phyloP scores from a whole-genome alignment of 1,140 invertebrate species.

The Drosophila lowei region DNA sequence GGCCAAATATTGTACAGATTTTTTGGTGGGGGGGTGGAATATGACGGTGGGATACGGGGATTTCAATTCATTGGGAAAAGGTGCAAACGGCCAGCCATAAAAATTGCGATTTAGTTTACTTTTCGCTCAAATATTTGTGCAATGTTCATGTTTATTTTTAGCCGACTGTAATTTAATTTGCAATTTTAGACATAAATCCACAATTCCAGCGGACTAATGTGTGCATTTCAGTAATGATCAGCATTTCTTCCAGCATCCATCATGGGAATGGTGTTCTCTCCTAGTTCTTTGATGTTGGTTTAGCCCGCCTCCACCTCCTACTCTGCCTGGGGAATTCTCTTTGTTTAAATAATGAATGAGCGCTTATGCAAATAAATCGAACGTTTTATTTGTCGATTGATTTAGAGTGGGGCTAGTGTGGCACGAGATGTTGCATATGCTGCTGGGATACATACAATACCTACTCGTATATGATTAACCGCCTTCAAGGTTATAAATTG shows the following conservation, averaged over 20 bases:
- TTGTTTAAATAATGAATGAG: slow-evolving; percentile 60
- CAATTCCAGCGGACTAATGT: slow-evolving; percentile 43
- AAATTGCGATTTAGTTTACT: slow-evolving; percentile 42
- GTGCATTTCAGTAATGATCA: slow-evolving; percentile 34
- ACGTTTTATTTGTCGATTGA: slow-evolving; percentile 70
- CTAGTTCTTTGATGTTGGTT: slow-evolving; percentile 53
- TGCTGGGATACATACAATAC: slow-evolving; percentile 5
- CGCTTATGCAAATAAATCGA: slow-evolving; percentile 59
- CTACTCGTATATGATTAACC: slow-evolving; percentile 40
- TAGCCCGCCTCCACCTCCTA: slow-evolving; percentile 1
- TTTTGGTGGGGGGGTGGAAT: background rate
- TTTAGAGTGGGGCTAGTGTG: slow-evolving; percentile 63
- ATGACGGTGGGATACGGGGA: slow-evolving; percentile 4
- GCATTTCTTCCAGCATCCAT: background rate
- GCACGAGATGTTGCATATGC: slow-evolving; percentile 68
- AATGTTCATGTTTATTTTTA: slow-evolving; percentile 35
- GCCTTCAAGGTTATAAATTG: slow-evolving; percentile 39
- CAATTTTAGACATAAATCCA: slow-evolving; percentile 1
- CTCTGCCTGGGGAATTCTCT: slow-evolving; percentile 2
- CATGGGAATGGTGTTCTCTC: slow-evolving; percentile 23
- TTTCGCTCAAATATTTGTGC: slow-evolving; percentile 50
- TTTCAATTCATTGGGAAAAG: slow-evolving; percentile 51
- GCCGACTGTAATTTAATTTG: background rate
- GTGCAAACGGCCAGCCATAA: slow-evolving; percentile 69
- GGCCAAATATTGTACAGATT: slow-evolving; percentile 28